These are phyloP conservation scores for Drosophila teissieri DNA, from an alignment of 1,140 invertebrate species.

Conservation along the genomic window DNA sequence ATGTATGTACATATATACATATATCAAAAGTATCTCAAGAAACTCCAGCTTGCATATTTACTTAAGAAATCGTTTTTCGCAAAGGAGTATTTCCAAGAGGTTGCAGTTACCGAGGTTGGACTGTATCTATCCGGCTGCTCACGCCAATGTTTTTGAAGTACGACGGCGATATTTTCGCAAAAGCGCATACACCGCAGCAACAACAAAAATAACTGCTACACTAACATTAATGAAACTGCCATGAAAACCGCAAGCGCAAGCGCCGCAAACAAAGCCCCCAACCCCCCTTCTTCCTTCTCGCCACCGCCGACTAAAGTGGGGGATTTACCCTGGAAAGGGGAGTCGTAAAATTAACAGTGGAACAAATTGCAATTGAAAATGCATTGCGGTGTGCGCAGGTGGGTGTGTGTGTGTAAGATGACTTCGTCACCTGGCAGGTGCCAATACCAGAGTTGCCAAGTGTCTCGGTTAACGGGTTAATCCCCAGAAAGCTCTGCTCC, in stretches of 20 bases:
- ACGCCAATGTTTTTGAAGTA: constrained; percentile 64
- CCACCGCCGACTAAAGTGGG: neutral
- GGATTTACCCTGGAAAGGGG: constrained; percentile 45
- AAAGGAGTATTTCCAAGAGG: neutral
- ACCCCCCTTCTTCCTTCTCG: neutral
- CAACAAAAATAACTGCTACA: constrained; percentile 46
- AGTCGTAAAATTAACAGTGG: constrained; percentile 60
- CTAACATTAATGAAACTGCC: constrained; percentile 68
- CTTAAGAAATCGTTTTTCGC: neutral
- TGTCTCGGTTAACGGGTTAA: neutral
- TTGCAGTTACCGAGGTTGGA: neutral
- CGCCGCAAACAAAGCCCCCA: constrained; percentile 24
- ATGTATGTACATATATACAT: too few relatives aligned
- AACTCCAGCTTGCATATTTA: neutral
- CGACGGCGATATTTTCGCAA: constrained; percentile 55
- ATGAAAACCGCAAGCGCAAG: constrained; percentile 61
- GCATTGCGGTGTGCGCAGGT: constrained; percentile 32
- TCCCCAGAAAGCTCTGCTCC: constrained; percentile 7
- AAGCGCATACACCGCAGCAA: constrained; percentile 45
- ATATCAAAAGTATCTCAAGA: too few relatives aligned
- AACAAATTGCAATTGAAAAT: constrained; percentile 56
- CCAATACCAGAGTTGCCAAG: constrained; percentile 24
- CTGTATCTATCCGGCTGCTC: constrained; percentile 38
- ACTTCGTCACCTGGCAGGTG: constrained; percentile 31
- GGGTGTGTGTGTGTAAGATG: constrained; percentile 10